Evolutionary conservation across 2,797 vertebrate species (phyloP).

Genomic region (Coregonus suidteri): DNA sequence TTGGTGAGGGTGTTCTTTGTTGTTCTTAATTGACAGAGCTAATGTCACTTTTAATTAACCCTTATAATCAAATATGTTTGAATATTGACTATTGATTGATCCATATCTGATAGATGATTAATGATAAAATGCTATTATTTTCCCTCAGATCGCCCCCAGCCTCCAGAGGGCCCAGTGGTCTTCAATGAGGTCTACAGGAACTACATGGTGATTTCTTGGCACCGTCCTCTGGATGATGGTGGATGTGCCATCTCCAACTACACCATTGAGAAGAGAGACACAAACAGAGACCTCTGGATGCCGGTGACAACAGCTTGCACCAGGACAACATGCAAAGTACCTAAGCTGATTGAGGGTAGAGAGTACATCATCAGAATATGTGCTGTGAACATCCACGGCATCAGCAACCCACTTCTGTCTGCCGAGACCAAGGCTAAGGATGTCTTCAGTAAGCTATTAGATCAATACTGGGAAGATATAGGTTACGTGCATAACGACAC

Average conservation of each 20-base stretch:
- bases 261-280: slow-evolving; percentile 94
- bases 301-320: slow-evolving; percentile 91
- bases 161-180: slow-evolving; percentile 91
- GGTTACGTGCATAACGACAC: neutral
- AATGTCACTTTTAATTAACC: neutral
- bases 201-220: slow-evolving; percentile 95
- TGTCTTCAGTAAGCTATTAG: slow-evolving; percentile 89
- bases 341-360: slow-evolving; percentile 94
- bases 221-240: slow-evolving; percentile 93
- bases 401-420: slow-evolving; percentile 93
- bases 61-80: neutral
- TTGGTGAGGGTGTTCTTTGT: slow-evolving; percentile 21
- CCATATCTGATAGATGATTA: neutral
- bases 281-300: slow-evolving; percentile 96
- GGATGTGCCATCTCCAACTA: slow-evolving; percentile 95
- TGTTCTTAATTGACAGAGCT: slow-evolving; percentile 1
- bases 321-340: slow-evolving; percentile 90
- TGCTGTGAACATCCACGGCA: slow-evolving; percentile 95
- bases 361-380: slow-evolving; percentile 95
- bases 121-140: neutral
- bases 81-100: neutral
- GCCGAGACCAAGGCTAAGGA: slow-evolving; percentile 92
- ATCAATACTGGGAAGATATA: neutral
- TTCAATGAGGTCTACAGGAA: slow-evolving; percentile 95
- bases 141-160: slow-evolving; percentile 89